These are phyloP conservation scores for Pyrocephalus nanus DNA, from an alignment of 2,797 vertebrate genomes.

Conservation along the genomic window DNA sequence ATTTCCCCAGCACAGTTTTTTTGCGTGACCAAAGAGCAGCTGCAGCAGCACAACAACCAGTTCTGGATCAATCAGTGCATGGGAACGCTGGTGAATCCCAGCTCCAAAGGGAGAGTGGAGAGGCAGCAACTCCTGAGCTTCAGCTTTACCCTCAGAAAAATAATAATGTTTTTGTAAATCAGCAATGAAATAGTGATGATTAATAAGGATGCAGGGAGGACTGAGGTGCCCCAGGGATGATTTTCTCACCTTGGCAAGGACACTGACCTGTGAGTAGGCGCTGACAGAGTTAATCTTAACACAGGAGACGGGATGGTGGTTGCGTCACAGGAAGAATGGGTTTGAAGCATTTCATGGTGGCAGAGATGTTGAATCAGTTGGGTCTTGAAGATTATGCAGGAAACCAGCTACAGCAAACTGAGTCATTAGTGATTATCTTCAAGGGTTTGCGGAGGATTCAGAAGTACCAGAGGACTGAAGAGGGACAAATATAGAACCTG, in stretches of 20 bases:
- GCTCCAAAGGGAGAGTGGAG: not conserved
- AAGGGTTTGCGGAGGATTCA: conserved; percentile 38
- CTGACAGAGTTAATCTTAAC: not conserved
- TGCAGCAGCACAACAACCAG: not conserved
- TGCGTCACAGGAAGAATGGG: not conserved
- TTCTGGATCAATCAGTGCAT: not conserved
- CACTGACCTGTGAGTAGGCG: not conserved
- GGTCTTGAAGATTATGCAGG: conserved; percentile 7
- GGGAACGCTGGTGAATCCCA: not conserved
- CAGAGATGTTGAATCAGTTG: not conserved
- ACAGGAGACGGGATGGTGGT: not conserved
- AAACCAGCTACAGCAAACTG: conserved; percentile 30
- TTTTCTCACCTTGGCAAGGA: not conserved
- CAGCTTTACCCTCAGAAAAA: not conserved
- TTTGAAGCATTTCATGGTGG: not conserved
- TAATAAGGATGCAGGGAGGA: not conserved
- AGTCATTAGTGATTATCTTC: conserved; percentile 50
- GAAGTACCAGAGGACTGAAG: conserved; percentile 15
- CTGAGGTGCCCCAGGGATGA: not conserved
- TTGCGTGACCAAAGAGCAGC: not conserved
- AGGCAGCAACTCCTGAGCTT: not conserved
- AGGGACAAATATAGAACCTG: conserved; percentile 45
- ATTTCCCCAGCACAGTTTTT: not conserved
- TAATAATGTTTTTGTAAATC: not conserved
- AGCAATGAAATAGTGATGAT: not conserved